These are phyloP conservation scores for Oxystoma pomonae DNA, from an alignment of 2,888 invertebrate genomes.

Conservation along the genomic window DNA sequence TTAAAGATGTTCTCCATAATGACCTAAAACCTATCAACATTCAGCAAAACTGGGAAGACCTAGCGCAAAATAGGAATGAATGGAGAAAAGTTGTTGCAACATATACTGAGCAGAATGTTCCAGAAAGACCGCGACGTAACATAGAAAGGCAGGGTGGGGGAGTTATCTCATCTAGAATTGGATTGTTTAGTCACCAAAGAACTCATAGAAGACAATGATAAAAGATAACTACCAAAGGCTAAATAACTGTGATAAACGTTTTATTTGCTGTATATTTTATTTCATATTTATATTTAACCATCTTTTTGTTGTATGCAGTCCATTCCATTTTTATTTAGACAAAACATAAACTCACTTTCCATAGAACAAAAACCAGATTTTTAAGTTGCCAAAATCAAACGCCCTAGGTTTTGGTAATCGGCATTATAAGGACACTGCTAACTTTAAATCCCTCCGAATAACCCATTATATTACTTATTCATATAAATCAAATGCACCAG, in stretches of 20 bases:
- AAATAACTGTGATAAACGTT: neutral
- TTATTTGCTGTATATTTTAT: no score
- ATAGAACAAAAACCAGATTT: no score
- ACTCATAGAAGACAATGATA: neutral
- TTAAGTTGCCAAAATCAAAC: no score
- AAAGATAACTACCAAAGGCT: neutral
- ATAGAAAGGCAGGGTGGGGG: neutral
- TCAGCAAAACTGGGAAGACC: conserved; percentile 4
- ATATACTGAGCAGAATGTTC: neutral
- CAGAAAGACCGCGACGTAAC: neutral
- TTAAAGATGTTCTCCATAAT: conserved; percentile 5
- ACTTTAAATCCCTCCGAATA: no score
- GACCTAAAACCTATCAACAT: conserved; percentile 7
- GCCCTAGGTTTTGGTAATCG: no score
- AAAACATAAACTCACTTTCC: no score
- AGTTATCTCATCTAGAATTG: neutral
- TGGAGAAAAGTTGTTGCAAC: conserved; percentile 1
- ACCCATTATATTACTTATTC: no score
- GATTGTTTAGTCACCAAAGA: neutral
- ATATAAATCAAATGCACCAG: no score
- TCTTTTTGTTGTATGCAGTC: no score
- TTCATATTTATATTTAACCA: neutral
- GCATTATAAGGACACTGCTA: no score
- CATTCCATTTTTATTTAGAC: no score
- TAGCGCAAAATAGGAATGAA: neutral